Base-by-base conservation (phyloP, 2,888 invertebrate genomes). In the Megamerina dolium region DNA sequence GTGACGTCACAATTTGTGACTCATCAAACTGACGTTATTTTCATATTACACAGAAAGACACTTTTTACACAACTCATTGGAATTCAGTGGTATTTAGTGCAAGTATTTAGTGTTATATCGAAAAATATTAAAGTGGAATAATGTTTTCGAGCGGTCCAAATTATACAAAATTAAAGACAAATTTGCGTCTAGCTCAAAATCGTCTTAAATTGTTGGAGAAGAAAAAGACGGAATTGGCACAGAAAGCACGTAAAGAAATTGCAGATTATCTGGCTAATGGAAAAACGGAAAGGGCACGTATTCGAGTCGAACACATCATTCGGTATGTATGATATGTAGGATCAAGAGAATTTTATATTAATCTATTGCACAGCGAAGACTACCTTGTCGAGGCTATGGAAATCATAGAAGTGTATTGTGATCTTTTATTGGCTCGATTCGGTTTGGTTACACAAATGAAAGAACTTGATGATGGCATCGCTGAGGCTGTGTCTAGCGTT, bases 381-480 rank as follows among this genome's bases (percentile, higher is more conserved):
- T 99, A 99, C 70, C 79, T 97, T 73, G 96, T 99, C 3, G 99
- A 99, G 74, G 97, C 97, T 2, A 93, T 97, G 88, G 99, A 99
- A 75, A 80, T 99, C 46, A 82, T 99, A 1, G 99, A 99, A 75
- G 97, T 99, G 95, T 99, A 94, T 67, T 97, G 99, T 73, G 99
- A 99, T 74, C 75, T 99, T 39, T 72, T 99, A 33, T 72, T 99
- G 41, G 97, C 99, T 0, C 79, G 99, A 60, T 97, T 96, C 74
- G 99, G 97, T 1, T 76, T 99, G 9, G 83, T 99, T 41, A 92
- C 93, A 31, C 94, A 95, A 73, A 93, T 94, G 89, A 94, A 94
- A 77, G 92, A 81, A 66, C 74, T 97, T 10, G 97, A 99, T 63
- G 92, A 92, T 53, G 96, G 97, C 0, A 79, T 99, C 12, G 85